These are phyloP conservation scores for Mimachlamys varia DNA, from an alignment of 2,888 invertebrate genomes.

Conservation along the genomic window DNA sequence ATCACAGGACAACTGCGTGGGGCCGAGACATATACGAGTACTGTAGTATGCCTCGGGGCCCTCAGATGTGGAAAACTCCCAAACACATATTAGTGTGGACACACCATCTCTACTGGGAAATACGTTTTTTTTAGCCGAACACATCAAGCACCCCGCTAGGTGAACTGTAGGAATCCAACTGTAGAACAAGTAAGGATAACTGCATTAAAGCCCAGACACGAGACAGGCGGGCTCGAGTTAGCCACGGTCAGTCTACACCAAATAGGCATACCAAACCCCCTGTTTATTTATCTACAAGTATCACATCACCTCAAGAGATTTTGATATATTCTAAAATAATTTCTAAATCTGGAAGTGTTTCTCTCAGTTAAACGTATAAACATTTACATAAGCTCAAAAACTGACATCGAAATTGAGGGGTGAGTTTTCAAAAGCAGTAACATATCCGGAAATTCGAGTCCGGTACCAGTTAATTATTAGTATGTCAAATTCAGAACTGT, in stretches of 20 bases:
- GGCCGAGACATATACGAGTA: background rate
- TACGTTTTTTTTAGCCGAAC: background rate
- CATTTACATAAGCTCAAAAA: background rate
- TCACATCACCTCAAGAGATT: conserved; percentile 40
- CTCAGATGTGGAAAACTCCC: background rate
- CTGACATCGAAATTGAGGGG: background rate
- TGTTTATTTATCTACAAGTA: conserved; percentile 48
- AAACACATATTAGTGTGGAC: background rate
- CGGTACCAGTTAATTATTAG: background rate
- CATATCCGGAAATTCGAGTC: conserved; percentile 2
- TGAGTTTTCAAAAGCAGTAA: background rate
- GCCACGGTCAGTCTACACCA: background rate
- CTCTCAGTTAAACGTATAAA: background rate
- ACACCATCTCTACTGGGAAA: background rate
- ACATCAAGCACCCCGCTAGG: conserved; percentile 2
- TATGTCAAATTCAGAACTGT: conserved; percentile 4
- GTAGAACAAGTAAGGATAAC: background rate
- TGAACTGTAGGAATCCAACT: background rate
- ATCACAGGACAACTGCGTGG: background rate
- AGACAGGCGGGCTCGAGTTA: background rate
- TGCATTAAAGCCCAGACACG: background rate
- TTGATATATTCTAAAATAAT: conserved; percentile 49
- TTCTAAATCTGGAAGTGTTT: conserved; percentile 26
- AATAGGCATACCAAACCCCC: background rate
- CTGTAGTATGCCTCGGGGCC: background rate